Evolutionary conservation across 2,113 vertebrate genomes (phyloP), one percentile per base, ranked within the genome.

Genomic region (Elanus axillaris): DNA sequence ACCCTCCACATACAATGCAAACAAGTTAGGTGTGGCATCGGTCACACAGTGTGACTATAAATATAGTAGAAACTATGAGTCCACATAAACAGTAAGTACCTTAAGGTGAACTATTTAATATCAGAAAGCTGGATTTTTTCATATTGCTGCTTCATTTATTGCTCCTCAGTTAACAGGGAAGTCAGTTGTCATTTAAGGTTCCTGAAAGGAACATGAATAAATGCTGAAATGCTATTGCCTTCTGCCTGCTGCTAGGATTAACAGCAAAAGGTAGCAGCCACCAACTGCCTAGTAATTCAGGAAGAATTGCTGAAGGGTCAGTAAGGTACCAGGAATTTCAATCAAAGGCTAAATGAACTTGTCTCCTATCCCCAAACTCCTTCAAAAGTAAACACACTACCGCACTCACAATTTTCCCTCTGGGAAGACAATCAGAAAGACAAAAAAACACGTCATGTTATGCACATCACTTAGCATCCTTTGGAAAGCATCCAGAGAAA

Each of bases 401-500:
- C 16, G 14, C 69, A 69, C 14, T 89, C 42, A 60, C 2, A 64
- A 34, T 85, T 76, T 93, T 89, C 62, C 29, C 83, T 69, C 36
- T 50, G 27, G 56, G 73, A 94, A 89, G 60, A 73, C 27, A 77
- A 90, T 43, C 23, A 73, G 66, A 75, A 90, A 86, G 56, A 86
- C 42, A 93, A 59, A 25, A 90, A 88, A 88, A 31, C 1, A 6
- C 21, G 34, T 75, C 64, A 73, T 77, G 40, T 42, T 72, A 68
- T 5, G 38, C 26, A 75, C 17, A 79, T 76, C 62, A 53, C 52
- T 73, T 84, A 52, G 64, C 36, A 84, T 85, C 15, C 55, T 74
- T 63, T 89, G 64, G 68, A 88, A 95, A 91, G 32, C 31, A 76
- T 87, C 81, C 87, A 95, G 81, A 91, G 77, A 64, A 95, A 60